A percentile compares a stretch with the other conserved stretches of the same genome.
Evolutionary conservation across 2,888 invertebrate genomes (phyloP).

Genomic region (Harpalus rufipes): DNA sequence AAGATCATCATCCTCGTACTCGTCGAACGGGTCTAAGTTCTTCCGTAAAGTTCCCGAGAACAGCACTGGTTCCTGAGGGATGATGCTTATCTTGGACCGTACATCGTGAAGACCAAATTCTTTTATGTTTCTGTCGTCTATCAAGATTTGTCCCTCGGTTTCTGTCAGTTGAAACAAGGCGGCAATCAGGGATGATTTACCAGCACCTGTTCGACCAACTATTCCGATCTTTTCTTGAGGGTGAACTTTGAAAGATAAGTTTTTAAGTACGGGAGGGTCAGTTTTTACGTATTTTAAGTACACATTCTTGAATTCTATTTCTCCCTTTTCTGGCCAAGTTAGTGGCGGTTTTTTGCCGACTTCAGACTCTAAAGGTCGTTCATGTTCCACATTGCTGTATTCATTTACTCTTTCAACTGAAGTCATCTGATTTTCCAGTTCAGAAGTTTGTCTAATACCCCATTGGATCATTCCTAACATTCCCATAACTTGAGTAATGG

Average conservation of each 20-base stretch:
- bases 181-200: conserved; percentile 87
- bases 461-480: conserved; percentile 85
- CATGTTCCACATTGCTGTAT: conserved; percentile 80
- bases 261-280: conserved; percentile 86
- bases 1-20: conserved; percentile 86
- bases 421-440: conserved; percentile 87
- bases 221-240: conserved; percentile 87
- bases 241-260: conserved; percentile 83
- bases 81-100: conserved; percentile 88
- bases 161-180: conserved; percentile 90
- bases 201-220: conserved; percentile 91
- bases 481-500: conserved; percentile 75
- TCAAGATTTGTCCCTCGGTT: conserved; percentile 86
- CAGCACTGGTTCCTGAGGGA: conserved; percentile 91
- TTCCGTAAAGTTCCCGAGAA: conserved; percentile 92
- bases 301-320: conserved; percentile 83
- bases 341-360: conserved; percentile 82
- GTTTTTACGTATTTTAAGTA: conserved; percentile 84
- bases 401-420: conserved; percentile 87
- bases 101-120: conserved; percentile 86
- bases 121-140: conserved; percentile 87
- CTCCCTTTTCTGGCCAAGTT: conserved; percentile 86
- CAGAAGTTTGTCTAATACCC: conserved; percentile 84
- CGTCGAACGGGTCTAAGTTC: conserved; percentile 93
- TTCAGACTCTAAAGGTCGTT: conserved; percentile 83